Evolutionary conservation across 2,797 vertebrate genomes (phyloP), one percentile per base, ranked within the genome.

Genomic region (Glyptemys insculpta): DNA sequence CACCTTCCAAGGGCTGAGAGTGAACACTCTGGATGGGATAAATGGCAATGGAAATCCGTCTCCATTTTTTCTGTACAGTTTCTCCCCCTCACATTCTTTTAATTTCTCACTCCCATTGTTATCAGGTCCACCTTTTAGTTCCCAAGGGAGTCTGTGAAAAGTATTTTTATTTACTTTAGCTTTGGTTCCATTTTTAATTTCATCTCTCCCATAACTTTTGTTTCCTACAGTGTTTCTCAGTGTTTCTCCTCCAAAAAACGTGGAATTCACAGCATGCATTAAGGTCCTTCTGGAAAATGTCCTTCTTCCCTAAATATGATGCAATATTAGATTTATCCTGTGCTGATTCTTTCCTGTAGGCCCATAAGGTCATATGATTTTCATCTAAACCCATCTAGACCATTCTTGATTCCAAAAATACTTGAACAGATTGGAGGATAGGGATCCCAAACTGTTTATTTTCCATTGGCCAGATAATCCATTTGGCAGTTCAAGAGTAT

Each of bases 21-120:
- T 87, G 87, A 96, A 81, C 4, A 21, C 92, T 96, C 88, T 95
- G 90, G 94, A 92, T 91, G 93, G 95, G 93, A 93, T 97, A 95
- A 97, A 96, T 96, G 96, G 95, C 94, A 90, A 79, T 92, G 89
- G 94, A 95, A 95, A 91, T 95, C 93, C 44, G 89, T 96, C 97
- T 96, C 97, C 94, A 52, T 96, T 96, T 96, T 95, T 96, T 94
- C 94, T 90, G 95, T 95, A 94, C 23, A 37, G 94, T 96, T 96
- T 97, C 91, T 97, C 96, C 93, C 96, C 88, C 95, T 96, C 96
- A 94, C 94, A 91, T 97, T 97, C 89, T 93, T 96, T 97, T 96
- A 93, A 96, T 97, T 97, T 95, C 93, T 96, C 81, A 5, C 88
- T 95, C 89, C 96, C 91, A 91, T 95, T 97, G 95, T 87, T 97